These are phyloP conservation scores for Eupristina koningsbergeri DNA, from an alignment of 1,140 invertebrate species.

Conservation along the genomic window DNA sequence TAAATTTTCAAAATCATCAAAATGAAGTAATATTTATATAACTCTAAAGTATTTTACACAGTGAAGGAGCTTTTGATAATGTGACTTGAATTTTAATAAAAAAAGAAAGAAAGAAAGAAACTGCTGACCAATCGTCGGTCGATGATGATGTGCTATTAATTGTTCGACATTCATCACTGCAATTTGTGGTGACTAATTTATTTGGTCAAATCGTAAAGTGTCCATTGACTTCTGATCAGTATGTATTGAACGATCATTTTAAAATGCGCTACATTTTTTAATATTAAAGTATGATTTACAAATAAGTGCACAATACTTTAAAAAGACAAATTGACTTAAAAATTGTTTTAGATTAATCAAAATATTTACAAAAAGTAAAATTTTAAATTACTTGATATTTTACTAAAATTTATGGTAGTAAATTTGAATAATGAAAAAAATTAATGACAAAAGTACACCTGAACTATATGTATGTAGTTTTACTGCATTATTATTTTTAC, in stretches of 20 bases:
- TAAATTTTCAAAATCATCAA: background rate
- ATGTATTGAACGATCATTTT: background rate
- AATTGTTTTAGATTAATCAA: background rate
- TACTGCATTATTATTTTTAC: no score
- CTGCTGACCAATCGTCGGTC: no score
- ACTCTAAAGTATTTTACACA: background rate
- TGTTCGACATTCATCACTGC: constrained; percentile 14
- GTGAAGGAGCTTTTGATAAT: background rate
- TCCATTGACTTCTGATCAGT: background rate
- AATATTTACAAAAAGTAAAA: background rate
- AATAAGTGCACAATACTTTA: background rate
- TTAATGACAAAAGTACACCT: no score
- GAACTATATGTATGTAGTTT: no score
- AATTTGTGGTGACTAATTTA: background rate
- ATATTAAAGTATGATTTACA: background rate
- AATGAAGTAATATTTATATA: background rate
- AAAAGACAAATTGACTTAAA: background rate
- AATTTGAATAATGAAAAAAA: no score
- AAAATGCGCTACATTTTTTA: background rate
- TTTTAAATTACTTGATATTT: background rate
- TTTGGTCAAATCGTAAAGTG: constrained; percentile 9
- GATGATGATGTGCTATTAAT: background rate
- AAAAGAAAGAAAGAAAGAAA: background rate
- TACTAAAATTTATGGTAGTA: no score
- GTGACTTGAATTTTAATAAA: constrained; percentile 5